Conservation (phyloP, 2,888 invertebrate species). For the Tricholauxania praeusta region DNA sequence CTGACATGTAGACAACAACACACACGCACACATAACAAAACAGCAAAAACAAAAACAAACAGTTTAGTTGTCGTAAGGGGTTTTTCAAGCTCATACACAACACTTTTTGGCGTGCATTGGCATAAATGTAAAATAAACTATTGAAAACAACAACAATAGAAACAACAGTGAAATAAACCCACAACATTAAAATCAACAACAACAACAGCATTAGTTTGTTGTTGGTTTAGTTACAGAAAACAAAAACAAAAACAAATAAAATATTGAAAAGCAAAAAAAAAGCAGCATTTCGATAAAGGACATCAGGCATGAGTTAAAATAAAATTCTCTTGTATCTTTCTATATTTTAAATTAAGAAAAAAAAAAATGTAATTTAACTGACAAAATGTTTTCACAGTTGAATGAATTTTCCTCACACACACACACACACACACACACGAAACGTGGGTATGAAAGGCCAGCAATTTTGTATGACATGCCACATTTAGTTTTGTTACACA, state of each 20-base stretch:
- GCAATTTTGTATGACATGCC: no score
- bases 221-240: no score
- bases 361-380: conserved; percentile 22
- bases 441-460: no score
- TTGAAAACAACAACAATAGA: background rate
- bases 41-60: conserved; percentile 3
- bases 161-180: background rate
- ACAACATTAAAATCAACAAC: background rate
- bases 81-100: background rate
- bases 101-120: conserved; percentile 19
- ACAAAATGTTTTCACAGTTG: conserved; percentile 17
- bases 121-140: conserved; percentile 26
- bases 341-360: background rate
- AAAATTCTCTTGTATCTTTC: background rate
- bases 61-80: conserved; percentile 9
- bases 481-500: no score
- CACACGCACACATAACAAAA: background rate
- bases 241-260: no score
- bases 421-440: no score
- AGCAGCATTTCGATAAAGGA: background rate
- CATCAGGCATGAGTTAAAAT: background rate
- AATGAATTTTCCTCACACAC: background rate
- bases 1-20: conserved; percentile 19
- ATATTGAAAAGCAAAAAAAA: background rate
- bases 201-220: background rate